Conservation (phyloP, 1,140 invertebrate genomes). For the Leptopilina boulardi region DNA sequence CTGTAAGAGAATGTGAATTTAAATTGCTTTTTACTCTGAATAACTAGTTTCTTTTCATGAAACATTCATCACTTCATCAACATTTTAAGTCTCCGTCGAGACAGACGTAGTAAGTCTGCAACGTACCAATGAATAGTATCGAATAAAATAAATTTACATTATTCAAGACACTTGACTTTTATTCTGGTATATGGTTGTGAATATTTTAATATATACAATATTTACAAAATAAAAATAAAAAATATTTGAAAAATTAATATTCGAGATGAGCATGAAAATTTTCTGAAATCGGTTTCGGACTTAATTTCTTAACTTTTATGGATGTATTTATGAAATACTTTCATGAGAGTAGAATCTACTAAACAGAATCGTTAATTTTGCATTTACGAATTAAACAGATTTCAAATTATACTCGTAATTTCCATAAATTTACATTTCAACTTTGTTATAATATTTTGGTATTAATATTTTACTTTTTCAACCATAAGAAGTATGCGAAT, state of each 20-base stretch:
- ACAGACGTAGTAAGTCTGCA: constrained; percentile 7
- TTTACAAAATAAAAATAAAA: neutral
- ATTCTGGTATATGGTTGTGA: neutral
- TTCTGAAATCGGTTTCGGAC: too few relatives aligned
- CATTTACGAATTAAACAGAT: too few relatives aligned
- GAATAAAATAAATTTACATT: constrained; percentile 13
- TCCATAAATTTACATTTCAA: too few relatives aligned
- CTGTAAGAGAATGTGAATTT: neutral
- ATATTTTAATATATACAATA: neutral
- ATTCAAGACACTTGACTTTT: neutral
- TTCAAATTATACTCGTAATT: too few relatives aligned
- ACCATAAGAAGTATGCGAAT: neutral
- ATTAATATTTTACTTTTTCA: neutral
- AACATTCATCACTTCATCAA: constrained; percentile 11
- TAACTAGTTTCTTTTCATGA: constrained; percentile 13
- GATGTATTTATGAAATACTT: too few relatives aligned
- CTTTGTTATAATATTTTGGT: too few relatives aligned
- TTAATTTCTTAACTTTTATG: too few relatives aligned
- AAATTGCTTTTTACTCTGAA: constrained; percentile 15
- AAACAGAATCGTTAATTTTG: too few relatives aligned
- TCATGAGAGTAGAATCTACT: too few relatives aligned
- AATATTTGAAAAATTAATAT: neutral
- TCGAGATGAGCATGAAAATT: too few relatives aligned
- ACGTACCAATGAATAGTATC: neutral
- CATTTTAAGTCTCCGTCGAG: constrained; percentile 4